Base-by-base conservation (phyloP, 2,113 vertebrate species). In the Hassar affinis region DNA sequence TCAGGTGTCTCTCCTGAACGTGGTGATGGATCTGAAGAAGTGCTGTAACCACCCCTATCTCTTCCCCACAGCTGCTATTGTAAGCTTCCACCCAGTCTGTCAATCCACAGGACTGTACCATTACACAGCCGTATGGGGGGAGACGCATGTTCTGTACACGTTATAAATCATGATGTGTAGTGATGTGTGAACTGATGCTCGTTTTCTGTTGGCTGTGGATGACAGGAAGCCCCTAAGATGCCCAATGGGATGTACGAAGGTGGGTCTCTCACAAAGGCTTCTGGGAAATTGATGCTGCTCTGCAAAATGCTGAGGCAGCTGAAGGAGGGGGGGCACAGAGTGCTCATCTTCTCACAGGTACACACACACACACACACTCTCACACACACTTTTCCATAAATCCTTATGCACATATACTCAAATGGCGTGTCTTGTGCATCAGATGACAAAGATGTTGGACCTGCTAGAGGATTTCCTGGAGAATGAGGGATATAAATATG, bases 361-460 rank as follows among this genome's bases (percentile, higher is more conserved):
- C 18, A 38, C 15, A 68, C 42, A 27, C 78, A 80, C 59, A 20
- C 18, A 45, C 27, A 72, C 56, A 51, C 45, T 56, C 25, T 54
- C 59, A 62, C 57, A 68, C 57, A 56, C 66, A 57, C 49, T 69
- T 35, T 33, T 35, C 57, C 49, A 27, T 33, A 35, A 77, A n/a
- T n/a, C 47, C 33, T 27, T 42, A 47, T 18, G 54, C 52, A 47
- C 14, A 51, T 35, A 69, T n/a, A 76, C 49, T 59, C 18, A 68
- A 25, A n/a, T 38, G 6, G 38, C 54, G 49, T 35, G 27, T 49
- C 77, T 11, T 30, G 38, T 6, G 5, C 84, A n/a, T n/a, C n/a
- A 97, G 95, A 99, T 99, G 98, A 99, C 98, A 66, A 99, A 99
- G 90, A 99, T 99, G 98, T 86, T 99, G 80, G 98, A 99, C 88